Percentiles rank a stretch among this genome's conserved stretches.
Evolutionary conservation across 2,113 vertebrate species (phyloP).

Genomic region (Ptilonorhynchus violaceus): DNA sequence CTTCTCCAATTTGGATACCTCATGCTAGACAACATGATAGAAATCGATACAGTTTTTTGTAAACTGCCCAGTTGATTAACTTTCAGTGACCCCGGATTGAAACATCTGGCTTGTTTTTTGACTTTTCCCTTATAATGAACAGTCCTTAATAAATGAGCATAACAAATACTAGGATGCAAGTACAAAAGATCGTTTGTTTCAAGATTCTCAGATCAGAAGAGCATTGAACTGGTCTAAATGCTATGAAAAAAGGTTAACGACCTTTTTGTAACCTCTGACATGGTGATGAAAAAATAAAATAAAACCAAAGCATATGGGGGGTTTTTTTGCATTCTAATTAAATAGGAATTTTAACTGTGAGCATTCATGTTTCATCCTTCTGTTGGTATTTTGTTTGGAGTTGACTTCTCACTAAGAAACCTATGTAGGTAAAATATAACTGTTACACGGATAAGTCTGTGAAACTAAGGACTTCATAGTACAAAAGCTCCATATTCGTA

Average conservation of each 20-base stretch:
- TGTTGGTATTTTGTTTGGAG: not conserved
- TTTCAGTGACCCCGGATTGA: not conserved
- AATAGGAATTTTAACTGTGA: not conserved
- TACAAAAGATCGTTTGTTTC: slow-evolving; percentile 5
- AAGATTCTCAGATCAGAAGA: not conserved
- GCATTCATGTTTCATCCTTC: not conserved
- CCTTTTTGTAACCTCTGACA: not conserved
- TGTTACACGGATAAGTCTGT: not conserved
- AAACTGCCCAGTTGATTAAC: not conserved
- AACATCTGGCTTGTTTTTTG: not conserved
- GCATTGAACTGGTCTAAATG: not conserved
- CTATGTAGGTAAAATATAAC: not conserved
- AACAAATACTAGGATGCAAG: not conserved
- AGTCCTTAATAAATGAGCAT: not conserved
- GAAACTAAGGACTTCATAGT: not conserved
- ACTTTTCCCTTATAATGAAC: not conserved
- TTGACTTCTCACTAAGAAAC: not conserved
- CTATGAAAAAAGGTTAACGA: not conserved
- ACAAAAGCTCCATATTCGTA: not conserved
- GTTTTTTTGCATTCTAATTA: not conserved
- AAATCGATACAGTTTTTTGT: not conserved
- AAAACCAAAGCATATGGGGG: not conserved
- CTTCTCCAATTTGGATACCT: not conserved
- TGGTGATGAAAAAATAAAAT: not conserved
- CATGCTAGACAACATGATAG: not conserved